These are phyloP conservation scores for Fragum fragum DNA, from an alignment of 2,888 invertebrate species.

Conservation along the genomic window DNA sequence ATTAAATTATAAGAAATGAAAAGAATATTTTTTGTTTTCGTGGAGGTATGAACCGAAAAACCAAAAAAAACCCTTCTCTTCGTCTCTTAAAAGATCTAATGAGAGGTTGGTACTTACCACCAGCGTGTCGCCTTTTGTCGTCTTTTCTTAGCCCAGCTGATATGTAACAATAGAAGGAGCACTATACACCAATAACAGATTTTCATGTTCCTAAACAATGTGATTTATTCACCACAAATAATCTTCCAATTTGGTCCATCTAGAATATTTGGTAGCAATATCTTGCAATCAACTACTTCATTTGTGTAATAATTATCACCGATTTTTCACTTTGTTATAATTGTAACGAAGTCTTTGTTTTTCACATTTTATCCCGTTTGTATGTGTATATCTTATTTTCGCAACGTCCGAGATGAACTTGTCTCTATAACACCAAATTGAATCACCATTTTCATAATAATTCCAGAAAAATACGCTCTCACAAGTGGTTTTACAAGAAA, in stretches of 20 bases:
- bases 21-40: too few species aligned
- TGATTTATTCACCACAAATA: conserved; percentile 12
- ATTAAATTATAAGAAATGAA: too few species aligned
- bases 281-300: neutral
- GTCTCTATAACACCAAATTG: neutral
- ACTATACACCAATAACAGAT: conserved; percentile 54
- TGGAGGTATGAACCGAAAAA: too few species aligned
- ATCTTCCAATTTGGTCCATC: conserved; percentile 3
- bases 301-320: neutral
- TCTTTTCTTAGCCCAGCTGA: conserved; percentile 65
- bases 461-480: neutral
- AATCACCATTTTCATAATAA: too few species aligned
- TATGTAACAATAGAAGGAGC: conserved; percentile 50
- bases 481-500: neutral
- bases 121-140: conserved; percentile 76
- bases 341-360: neutral
- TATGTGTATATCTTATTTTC: neutral
- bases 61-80: too few species aligned
- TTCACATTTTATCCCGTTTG: conserved; percentile 1
- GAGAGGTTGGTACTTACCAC: conserved; percentile 72
- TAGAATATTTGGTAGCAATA: neutral
- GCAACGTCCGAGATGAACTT: conserved; percentile 2
- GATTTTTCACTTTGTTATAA: too few species aligned
- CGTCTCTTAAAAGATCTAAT: too few species aligned
- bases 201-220: conserved; percentile 54